Base-by-base conservation (phyloP, 2,113 vertebrate genomes). In the Cathartes aura region DNA sequence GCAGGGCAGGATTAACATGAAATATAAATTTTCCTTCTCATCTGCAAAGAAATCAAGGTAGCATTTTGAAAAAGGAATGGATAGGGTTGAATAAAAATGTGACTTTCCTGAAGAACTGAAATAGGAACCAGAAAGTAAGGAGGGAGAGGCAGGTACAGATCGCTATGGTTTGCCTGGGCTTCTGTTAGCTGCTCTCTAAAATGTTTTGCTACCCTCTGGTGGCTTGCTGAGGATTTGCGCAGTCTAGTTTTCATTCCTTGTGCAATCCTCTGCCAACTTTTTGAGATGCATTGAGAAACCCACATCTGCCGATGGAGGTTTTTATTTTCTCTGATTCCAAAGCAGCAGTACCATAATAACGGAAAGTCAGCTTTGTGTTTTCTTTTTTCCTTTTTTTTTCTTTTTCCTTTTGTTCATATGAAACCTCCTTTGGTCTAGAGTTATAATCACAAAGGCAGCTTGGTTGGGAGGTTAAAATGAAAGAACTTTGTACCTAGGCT, bases 151-250 rank as follows among this genome's bases (percentile, higher is more conserved):
- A 40, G 38, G 66, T 63, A 56, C 15, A 12, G 68, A 85, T n/a
- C 8, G 2, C 0, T 1, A 34, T 8, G 52, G 11, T 66, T 27
- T 60, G 89, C 27, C 73, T 17, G 58, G 42, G 34, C 34, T 36
- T 15, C 43, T n/a, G 34, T 24, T 64, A 74, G 70, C 70, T 60
- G 83, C 70, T 70, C 83, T 97, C 85, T 71, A 30, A 96, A 95
- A 75, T 83, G 66, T 94, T 98, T 87, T 98, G 98, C 98, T 98
- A 95, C 98, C 98, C 98, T 93, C 98, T 95, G 93, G 97, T 98
- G 98, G 98, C 32, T 47, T 24, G 38, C 23, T 3, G 64, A 55
- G 87, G 94, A 58, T 40, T 76, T 93, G 91, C 95, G 75, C 34
- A 29, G 52, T 68, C 38, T 18, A 2, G 12, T 68, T 87, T 82